Percentiles rank a stretch among this genome's conserved stretches.
Evolutionary conservation across 2,113 vertebrate species (phyloP).

Genomic region (Lamprologus tigripictilis): DNA sequence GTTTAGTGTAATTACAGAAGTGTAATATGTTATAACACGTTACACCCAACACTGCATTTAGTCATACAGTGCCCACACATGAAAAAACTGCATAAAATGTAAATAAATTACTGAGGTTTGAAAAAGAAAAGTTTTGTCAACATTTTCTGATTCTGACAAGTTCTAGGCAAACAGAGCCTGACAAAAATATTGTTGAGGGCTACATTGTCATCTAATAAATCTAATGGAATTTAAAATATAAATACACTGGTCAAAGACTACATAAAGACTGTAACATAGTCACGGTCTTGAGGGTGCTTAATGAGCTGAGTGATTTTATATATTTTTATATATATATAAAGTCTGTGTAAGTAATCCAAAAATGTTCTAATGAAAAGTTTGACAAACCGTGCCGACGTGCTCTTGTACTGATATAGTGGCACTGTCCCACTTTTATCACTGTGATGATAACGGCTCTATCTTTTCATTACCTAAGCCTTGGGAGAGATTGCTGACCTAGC

Average conservation of each 20-base stretch:
- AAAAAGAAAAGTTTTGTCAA: not conserved
- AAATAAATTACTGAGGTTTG: not conserved
- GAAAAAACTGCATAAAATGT: not conserved
- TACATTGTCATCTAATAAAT: not conserved
- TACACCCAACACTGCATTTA: not conserved
- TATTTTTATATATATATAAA: not conserved
- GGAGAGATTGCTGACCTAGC: conserved; percentile 50
- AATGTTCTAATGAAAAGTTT: not conserved
- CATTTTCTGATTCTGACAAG: not conserved
- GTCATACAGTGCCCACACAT: not conserved
- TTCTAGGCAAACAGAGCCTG: not conserved
- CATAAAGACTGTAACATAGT: not conserved
- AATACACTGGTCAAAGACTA: not conserved
- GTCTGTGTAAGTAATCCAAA: not conserved
- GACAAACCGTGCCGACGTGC: not conserved
- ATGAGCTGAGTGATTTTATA: not conserved
- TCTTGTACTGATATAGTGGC: conserved; percentile 34
- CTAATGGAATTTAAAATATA: not conserved
- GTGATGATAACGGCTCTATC: conserved; percentile 51
- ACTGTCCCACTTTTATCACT: conserved; percentile 40
- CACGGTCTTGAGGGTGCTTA: not conserved
- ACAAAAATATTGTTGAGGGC: not conserved
- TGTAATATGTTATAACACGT: not conserved
- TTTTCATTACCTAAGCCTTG: conserved; percentile 56
- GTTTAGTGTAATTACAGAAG: not conserved